Base-by-base conservation (phyloP, 2,113 vertebrate genomes). In the Oreochromis aureus region DNA sequence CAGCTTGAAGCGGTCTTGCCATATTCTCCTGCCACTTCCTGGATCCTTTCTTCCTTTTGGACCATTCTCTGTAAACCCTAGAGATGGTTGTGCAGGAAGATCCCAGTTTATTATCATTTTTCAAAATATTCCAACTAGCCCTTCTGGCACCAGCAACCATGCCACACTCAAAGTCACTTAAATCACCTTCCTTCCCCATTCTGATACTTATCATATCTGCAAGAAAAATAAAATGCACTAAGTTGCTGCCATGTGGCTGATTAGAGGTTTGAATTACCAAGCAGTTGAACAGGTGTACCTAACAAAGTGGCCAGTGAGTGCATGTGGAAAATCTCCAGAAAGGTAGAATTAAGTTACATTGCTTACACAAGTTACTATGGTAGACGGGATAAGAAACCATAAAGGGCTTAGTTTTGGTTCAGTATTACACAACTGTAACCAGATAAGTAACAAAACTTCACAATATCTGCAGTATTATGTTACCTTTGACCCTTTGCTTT, bases 401-500 rank as follows among this genome's bases (percentile, higher is more conserved):
- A 9, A 30, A 66, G 87, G 15, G 41, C 27, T 44, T 53, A 8
- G 11, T 73, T 51, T 44, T 58, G 32, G 3, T n/a, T 73, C 15
- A 22, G 18, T 44, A 53, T 87, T 78, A 27, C 16, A 51, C n/a
- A 46, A 80, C 32, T 36, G 16, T 76, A 79, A 83, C 83, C 80
- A 84, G 8, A 86, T 46, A 48, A 71, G 24, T 6, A 80, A 63
- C n/a, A 63, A 44, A 55, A 87, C 80, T 8, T 79, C 12, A 36
- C 46, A 3, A 87, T 59, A 48, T 30, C 59, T 39, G 79, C 48
- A 32, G 18, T 63, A 73, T 92, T 54, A 24, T 22, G 78, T 89
- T 86, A 81, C 87, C 66, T 89, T 80, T 78, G 53, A 86, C 82
- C 59, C 39, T 85, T 71, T 48, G 85, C 87, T 90, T 85, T 54